Percentiles rank a stretch among this genome's conserved stretches.
These are phyloP conservation scores for Phrynosoma blainvillii DNA, from an alignment of 2,113 vertebrate species.

Conservation along the genomic window DNA sequence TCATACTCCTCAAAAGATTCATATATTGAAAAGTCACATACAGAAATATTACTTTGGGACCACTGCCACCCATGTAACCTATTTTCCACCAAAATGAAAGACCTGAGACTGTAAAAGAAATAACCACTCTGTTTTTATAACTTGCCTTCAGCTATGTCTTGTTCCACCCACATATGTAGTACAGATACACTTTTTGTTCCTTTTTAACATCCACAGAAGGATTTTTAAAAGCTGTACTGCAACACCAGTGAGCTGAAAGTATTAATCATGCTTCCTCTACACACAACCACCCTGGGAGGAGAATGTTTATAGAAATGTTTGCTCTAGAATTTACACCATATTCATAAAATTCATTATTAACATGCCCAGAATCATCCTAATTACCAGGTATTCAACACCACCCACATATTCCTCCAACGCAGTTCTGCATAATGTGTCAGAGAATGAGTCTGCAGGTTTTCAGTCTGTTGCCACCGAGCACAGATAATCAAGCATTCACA, in stretches of 20 bases:
- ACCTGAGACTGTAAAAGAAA: not conserved
- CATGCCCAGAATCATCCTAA: conserved; percentile 54
- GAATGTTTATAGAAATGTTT: conserved; percentile 60
- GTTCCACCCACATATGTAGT: not conserved
- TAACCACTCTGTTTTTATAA: not conserved
- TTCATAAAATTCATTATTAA: conserved; percentile 55
- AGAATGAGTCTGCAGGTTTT: conserved; percentile 53
- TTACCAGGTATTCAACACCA: conserved; percentile 52
- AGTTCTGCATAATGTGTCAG: not conserved
- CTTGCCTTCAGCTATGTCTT: not conserved
- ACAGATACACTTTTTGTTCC: not conserved
- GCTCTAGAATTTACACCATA: conserved; percentile 44
- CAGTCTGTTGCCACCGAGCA: not conserved
- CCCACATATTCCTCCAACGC: conserved; percentile 43
- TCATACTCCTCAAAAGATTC: not conserved
- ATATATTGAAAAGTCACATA: not conserved
- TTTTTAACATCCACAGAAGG: not conserved
- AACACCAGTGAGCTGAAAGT: conserved; percentile 37
- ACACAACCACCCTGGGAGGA: conserved; percentile 10
- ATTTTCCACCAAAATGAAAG: not conserved
- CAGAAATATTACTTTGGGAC: not conserved
- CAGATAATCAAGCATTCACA: not conserved
- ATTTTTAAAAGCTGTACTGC: conserved; percentile 12
- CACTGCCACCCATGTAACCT: not conserved
- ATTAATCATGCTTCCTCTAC: conserved; percentile 20